Evolutionary conservation across 2,113 vertebrate species (phyloP).

Genomic region (Columba janthina): DNA sequence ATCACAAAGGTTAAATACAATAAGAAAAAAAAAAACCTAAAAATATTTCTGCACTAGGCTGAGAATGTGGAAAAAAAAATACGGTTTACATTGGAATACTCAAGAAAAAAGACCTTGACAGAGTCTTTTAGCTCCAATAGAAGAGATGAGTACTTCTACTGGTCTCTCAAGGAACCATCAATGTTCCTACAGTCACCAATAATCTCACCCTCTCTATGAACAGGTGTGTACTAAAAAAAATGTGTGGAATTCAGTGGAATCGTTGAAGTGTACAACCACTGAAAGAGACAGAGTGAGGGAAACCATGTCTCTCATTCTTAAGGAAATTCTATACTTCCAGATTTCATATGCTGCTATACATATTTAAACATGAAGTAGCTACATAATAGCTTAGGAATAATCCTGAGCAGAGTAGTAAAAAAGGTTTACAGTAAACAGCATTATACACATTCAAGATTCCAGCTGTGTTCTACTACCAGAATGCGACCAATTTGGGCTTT

Average conservation of each 20-base stretch:
- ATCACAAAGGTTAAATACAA: background rate
- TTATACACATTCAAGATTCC: background rate
- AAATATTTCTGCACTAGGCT: background rate
- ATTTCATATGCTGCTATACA: background rate
- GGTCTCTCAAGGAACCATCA: background rate
- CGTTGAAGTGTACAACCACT: background rate
- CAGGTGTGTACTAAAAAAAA: background rate
- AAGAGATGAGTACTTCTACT: background rate
- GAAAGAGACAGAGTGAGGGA: background rate
- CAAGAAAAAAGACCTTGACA: too few species aligned
- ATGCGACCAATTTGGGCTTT: background rate
- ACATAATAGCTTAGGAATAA: background rate
- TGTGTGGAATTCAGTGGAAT: fast-evolving
- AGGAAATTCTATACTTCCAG: background rate
- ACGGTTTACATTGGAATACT: background rate
- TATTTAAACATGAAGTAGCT: background rate
- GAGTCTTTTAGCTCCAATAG: background rate
- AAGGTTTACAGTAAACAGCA: background rate
- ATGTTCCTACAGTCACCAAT: background rate
- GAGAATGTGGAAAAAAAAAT: background rate
- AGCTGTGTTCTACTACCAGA: background rate
- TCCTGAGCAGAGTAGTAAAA: background rate
- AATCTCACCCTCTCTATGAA: background rate
- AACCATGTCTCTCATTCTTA: background rate
- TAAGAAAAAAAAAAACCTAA: background rate